These are phyloP conservation scores for Nesoenas mayeri DNA, from an alignment of 2,113 vertebrate species.

Conservation along the genomic window DNA sequence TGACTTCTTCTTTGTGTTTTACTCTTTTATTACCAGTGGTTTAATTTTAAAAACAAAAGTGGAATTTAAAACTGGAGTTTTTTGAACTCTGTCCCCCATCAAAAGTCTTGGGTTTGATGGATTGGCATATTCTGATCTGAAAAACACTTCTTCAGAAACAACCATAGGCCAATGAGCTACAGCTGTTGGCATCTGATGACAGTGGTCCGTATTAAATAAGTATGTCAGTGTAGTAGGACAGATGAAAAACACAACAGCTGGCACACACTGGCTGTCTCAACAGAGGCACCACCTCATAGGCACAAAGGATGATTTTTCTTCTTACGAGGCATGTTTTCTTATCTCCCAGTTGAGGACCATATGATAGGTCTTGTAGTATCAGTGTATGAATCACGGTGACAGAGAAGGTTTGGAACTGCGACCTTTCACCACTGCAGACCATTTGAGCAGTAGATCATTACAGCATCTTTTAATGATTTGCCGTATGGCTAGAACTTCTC, in stretches of 20 bases:
- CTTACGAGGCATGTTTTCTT: neutral
- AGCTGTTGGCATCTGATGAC: constrained; percentile 32
- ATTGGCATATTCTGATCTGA: constrained; percentile 37
- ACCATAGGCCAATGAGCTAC: neutral
- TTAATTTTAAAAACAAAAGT: constrained; percentile 57
- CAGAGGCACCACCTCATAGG: neutral
- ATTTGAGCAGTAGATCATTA: neutral
- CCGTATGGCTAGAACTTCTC: neutral
- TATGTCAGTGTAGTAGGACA: neutral
- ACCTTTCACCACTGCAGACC: neutral
- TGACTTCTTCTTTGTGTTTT: constrained; percentile 14
- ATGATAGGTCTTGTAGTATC: neutral
- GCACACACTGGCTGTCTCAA: neutral
- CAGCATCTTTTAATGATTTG: neutral
- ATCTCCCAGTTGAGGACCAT: neutral
- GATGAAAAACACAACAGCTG: constrained; percentile 7
- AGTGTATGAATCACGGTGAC: neutral
- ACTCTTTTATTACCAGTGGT: constrained; percentile 21
- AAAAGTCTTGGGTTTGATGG: neutral
- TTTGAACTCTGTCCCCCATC: constrained; percentile 4
- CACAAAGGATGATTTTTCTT: neutral
- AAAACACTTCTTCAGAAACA: constrained; percentile 30
- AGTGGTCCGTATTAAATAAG: neutral
- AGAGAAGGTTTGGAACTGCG: neutral
- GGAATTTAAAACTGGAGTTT: constrained; percentile 27